Evolutionary conservation across 2,113 vertebrate species (phyloP).

Genomic region (Bettongia penicillata): DNA sequence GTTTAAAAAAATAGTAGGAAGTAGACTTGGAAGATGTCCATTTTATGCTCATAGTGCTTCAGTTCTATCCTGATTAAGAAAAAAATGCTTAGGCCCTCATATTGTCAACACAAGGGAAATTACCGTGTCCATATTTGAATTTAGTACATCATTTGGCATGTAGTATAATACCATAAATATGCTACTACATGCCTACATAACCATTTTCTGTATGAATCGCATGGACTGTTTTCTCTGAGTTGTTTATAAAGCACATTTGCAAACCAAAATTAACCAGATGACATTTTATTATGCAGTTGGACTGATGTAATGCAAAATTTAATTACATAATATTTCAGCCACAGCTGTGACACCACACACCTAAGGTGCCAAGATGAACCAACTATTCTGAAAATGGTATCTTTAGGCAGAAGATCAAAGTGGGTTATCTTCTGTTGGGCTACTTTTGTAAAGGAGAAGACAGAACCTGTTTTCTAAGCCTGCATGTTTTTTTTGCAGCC

Average conservation of each 20-base stretch:
- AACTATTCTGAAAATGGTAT: neutral
- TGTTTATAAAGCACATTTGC: constrained; percentile 74
- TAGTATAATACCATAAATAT: constrained; percentile 74
- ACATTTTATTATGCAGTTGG: constrained; percentile 75
- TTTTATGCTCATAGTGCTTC: constrained; percentile 50
- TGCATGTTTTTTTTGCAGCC: constrained; percentile 1
- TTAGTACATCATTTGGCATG: constrained; percentile 76
- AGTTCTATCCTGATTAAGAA: constrained; percentile 64
- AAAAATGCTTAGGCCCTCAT: constrained; percentile 70
- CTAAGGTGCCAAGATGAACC: constrained; percentile 11
- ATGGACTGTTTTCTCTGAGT: constrained; percentile 65
- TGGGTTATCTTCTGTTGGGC: neutral
- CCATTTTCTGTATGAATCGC: constrained; percentile 74
- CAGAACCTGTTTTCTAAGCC: neutral
- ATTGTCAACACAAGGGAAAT: constrained; percentile 78
- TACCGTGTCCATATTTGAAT: constrained; percentile 71
- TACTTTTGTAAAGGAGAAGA: neutral
- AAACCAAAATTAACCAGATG: constrained; percentile 76
- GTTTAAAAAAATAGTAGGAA: constrained; percentile 10
- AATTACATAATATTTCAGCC: constrained; percentile 75
- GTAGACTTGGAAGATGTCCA: constrained; percentile 33
- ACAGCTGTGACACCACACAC: constrained; percentile 63
- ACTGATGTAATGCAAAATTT: constrained; percentile 71
- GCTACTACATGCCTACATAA: constrained; percentile 68
- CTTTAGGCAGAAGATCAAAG: constrained; percentile 1